A percentile compares a stretch with the other conserved stretches of the same genome.
Conservation (phyloP, 2,888 invertebrate species). For the Amphipyra tragopoginis region DNA sequence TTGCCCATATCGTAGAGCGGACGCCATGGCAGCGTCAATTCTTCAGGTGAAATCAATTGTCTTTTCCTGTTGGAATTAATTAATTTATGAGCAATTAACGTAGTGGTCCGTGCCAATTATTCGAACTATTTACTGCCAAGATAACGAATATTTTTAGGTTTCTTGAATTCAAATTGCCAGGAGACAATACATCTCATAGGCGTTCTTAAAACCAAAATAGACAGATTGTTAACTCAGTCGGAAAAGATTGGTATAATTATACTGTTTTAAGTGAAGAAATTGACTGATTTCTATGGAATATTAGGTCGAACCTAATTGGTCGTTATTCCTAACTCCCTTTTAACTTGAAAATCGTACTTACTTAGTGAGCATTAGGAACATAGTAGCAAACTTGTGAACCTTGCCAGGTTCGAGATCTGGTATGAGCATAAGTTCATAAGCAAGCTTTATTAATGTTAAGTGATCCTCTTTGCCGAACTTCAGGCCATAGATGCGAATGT, state of each 20-base stretch:
- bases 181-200: neutral
- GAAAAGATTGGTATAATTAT: neutral
- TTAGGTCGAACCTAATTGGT: no score
- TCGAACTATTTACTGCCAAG: constrained; percentile 44
- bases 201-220: constrained; percentile 5
- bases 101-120: constrained; percentile 43
- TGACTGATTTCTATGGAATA: no score
- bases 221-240: neutral
- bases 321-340: neutral
- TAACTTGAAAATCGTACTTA: constrained; percentile 78
- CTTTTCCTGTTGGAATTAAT: constrained; percentile 91
- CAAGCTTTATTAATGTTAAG: constrained; percentile 93
- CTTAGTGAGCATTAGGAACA: constrained; percentile 93
- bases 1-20: constrained; percentile 93
- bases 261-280: neutral
- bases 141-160: constrained; percentile 19
- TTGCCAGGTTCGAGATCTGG: constrained; percentile 94
- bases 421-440: constrained; percentile 93
- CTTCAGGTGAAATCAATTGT: constrained; percentile 93
- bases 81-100: constrained; percentile 32
- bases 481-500: constrained; percentile 94
- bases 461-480: constrained; percentile 98
- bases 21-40: constrained; percentile 95
- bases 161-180: constrained; percentile 4
- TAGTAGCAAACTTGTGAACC: constrained; percentile 92